These are phyloP conservation scores for Nannobrachium achirus DNA, from an alignment of 2,113 vertebrate species.

Conservation along the genomic window DNA sequence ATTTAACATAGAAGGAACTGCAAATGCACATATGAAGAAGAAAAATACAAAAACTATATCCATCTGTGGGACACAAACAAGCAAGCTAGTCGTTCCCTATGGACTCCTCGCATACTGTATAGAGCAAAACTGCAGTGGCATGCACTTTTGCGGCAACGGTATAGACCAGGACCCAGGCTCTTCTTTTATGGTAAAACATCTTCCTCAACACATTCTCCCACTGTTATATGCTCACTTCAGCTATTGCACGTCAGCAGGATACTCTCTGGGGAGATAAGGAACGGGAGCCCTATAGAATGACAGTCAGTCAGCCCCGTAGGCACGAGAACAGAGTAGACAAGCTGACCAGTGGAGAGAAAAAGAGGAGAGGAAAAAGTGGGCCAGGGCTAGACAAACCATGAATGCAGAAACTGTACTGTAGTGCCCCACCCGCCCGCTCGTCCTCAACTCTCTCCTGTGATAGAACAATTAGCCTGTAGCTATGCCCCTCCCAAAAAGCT, in stretches of 20 bases:
- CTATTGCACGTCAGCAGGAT: conserved; percentile 62
- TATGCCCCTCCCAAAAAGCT: too few relatives aligned
- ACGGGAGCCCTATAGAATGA: conserved; percentile 55
- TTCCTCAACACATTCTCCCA: conserved; percentile 52
- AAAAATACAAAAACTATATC: conserved; percentile 12
- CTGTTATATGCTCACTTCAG: conserved; percentile 63
- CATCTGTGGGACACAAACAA: conserved; percentile 16
- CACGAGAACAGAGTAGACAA: conserved; percentile 37
- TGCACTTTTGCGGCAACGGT: conserved; percentile 38
- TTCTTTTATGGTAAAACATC: conserved; percentile 53
- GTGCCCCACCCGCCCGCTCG: too few relatives aligned
- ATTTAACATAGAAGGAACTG: conserved; percentile 29
- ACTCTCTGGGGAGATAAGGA: conserved; percentile 60
- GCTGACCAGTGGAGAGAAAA: conserved; percentile 56
- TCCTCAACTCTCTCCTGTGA: too few relatives aligned
- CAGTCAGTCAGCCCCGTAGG: conserved; percentile 55
- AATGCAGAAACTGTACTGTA: not conserved
- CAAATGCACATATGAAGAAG: not conserved
- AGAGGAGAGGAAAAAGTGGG: conserved; percentile 29
- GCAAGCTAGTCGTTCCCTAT: conserved; percentile 18
- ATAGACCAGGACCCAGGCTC: conserved; percentile 25
- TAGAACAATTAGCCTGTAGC: too few relatives aligned
- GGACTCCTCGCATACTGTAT: not conserved
- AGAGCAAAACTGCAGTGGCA: conserved; percentile 45
- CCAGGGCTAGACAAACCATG: conserved; percentile 52